phyloP scores from a whole-genome alignment of 1,140 invertebrate genomes.

The Babylonia areolata region DNA sequence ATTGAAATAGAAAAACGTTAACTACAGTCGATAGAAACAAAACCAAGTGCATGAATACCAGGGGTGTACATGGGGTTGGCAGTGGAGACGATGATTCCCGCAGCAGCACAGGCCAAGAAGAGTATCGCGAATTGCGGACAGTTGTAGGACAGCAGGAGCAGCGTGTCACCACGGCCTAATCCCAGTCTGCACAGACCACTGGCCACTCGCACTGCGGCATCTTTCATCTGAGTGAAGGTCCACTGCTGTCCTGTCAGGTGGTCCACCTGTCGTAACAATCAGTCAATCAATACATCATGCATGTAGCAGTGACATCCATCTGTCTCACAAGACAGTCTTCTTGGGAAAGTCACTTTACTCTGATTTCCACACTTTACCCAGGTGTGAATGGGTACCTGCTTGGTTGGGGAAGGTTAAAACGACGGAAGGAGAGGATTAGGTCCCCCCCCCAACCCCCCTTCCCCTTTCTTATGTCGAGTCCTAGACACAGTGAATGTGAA shows the following conservation, averaged over 20 bases:
- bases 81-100: constrained; percentile 84
- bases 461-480: too few relatives aligned
- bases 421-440: too few relatives aligned
- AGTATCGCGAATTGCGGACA: constrained; percentile 84
- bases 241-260: constrained; percentile 83
- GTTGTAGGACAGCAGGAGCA: constrained; percentile 86
- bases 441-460: too few relatives aligned
- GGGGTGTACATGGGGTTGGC: constrained; percentile 88
- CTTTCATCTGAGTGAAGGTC: constrained; percentile 82
- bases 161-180: constrained; percentile 82
- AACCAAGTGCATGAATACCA: constrained; percentile 78
- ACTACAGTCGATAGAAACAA: background rate
- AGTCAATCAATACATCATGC: too few relatives aligned
- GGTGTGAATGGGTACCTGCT: too few relatives aligned
- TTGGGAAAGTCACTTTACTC: background rate
- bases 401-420: too few relatives aligned
- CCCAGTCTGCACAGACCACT: constrained; percentile 81
- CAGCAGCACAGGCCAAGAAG: constrained; percentile 82
- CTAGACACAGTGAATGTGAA: too few relatives aligned
- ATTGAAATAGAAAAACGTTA: too few relatives aligned
- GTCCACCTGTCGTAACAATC: constrained; percentile 54
- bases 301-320: too few relatives aligned
- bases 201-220: constrained; percentile 81
- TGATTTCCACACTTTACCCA: too few relatives aligned
- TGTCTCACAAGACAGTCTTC: background rate